These are phyloP conservation scores for Halcyon badia DNA, from an alignment of 2,797 vertebrate species.

Conservation along the genomic window DNA sequence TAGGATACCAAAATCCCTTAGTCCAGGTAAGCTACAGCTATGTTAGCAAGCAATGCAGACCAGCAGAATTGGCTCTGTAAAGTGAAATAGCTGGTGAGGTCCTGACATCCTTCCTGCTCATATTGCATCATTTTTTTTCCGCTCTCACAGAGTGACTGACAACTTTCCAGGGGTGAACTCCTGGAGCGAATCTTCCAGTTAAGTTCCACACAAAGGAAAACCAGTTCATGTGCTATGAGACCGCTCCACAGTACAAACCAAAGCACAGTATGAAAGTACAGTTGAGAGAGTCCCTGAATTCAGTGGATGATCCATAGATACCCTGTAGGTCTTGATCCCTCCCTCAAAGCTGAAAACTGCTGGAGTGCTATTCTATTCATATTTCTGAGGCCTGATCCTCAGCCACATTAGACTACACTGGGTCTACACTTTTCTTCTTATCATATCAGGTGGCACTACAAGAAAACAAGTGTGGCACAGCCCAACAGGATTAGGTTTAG, in stretches of 20 bases:
- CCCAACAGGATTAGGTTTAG: background rate
- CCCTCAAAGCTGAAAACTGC: background rate
- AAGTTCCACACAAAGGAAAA: background rate
- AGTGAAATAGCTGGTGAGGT: background rate
- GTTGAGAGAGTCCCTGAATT: background rate
- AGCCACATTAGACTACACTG: background rate
- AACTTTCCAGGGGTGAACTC: background rate
- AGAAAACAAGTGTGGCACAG: background rate
- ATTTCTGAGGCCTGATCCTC: background rate
- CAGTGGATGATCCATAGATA: background rate
- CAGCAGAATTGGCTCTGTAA: background rate
- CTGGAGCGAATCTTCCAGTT: background rate
- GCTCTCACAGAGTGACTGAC: background rate
- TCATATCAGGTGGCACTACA: background rate
- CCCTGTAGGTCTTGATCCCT: background rate
- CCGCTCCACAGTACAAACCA: background rate
- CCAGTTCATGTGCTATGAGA: background rate
- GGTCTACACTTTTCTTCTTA: background rate
- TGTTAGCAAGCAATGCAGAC: background rate
- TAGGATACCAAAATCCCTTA: background rate
- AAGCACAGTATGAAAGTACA: background rate
- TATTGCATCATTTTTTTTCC: accelerated
- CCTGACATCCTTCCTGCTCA: background rate
- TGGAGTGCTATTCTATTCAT: background rate
- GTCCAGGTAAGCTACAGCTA: background rate